Evolutionary conservation across 2,888 invertebrate species (phyloP), one percentile per base, ranked within the genome.

Genomic region (Bursaphelenchus okinawaensis): DNA sequence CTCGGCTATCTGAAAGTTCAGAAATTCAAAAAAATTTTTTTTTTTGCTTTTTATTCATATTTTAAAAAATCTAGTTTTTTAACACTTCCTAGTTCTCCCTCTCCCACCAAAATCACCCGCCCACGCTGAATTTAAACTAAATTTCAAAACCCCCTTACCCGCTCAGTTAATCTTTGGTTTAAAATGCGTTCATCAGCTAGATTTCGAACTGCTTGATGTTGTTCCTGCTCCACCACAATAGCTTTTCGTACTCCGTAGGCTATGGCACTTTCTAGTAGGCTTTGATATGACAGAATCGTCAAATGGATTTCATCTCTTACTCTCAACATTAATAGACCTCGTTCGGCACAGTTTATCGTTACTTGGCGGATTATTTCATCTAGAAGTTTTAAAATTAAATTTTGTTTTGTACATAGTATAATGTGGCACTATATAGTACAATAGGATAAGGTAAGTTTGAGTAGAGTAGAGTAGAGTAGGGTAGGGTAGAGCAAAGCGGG

Each of bases 201-300:
- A 27, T 73, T 69, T 8, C 72, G 62, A 9, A 69, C 66, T 8
- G 78, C 78, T 60, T 67, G 59, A 7, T 74, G 72, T 63, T 79
- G 78, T 52, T 79, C 75, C 50, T 91, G 90, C 82, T 92, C 92
- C 0, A 91, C 90, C 86, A 92, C 91, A 64, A 96, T 85, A n/a
- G 95, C 93, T 86, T 98, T 96, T 69, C 95, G 88, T 89, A 96
- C 59, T 26, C 94, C 95, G 83, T 94, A 98, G 0, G 95, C 94
- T 60, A 95, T 91, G 62, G 94, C 93, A 84, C 94, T 94, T 84
- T 95, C 95, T 82, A 95, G 94, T 1, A 98, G 87, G 0, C 93
- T 92, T 84, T 94, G 93, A 83, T 93, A 96, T 0, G 95, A 93
- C 78, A 93, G 91, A 85, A 96, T 90, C 0, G 95, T 94, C 89